Percentiles rank a stretch among this genome's conserved stretches.
These are phyloP conservation scores for Malacoctenus gilli DNA, from an alignment of 2,797 vertebrate species.

Conservation along the genomic window DNA sequence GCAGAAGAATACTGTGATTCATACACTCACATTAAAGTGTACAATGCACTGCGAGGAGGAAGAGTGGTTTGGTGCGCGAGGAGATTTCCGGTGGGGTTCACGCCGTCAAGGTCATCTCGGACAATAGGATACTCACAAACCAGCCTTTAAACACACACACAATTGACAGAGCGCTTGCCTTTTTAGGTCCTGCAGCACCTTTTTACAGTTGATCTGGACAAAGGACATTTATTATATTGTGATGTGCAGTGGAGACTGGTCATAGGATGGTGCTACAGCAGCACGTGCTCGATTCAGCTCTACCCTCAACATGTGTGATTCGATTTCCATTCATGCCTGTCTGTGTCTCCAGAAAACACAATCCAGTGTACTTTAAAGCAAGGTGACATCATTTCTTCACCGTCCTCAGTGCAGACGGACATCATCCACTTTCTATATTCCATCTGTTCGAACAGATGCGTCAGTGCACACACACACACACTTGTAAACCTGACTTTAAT, in stretches of 20 bases:
- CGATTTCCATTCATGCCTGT: too few relatives aligned
- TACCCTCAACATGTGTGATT: too few relatives aligned
- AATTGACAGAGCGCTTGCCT: constrained; percentile 25
- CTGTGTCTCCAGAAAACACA: too few relatives aligned
- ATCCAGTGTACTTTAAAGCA: constrained; percentile 25
- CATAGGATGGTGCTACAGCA: too few relatives aligned
- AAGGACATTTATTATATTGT: too few relatives aligned
- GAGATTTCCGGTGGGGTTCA: constrained; percentile 67
- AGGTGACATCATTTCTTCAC: constrained; percentile 61
- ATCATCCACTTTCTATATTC: constrained; percentile 51
- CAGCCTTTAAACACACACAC: constrained; percentile 10
- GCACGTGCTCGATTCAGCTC: too few relatives aligned
- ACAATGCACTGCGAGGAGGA: constrained; percentile 37
- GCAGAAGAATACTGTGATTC: constrained; percentile 46
- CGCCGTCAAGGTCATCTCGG: constrained; percentile 50
- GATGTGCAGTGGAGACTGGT: too few relatives aligned
- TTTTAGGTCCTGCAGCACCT: too few relatives aligned
- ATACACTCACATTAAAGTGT: constrained; percentile 13
- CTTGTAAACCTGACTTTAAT: constrained; percentile 17
- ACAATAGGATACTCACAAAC: constrained; percentile 48
- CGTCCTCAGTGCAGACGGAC: constrained; percentile 58
- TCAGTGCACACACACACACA: background rate
- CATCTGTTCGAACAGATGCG: constrained; percentile 16
- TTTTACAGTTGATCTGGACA: too few relatives aligned
- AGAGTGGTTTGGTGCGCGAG: constrained; percentile 59